Evolutionary conservation across 2,797 vertebrate genomes (phyloP), one percentile per base, ranked within the genome.

Genomic region (Caiman crocodilus): DNA sequence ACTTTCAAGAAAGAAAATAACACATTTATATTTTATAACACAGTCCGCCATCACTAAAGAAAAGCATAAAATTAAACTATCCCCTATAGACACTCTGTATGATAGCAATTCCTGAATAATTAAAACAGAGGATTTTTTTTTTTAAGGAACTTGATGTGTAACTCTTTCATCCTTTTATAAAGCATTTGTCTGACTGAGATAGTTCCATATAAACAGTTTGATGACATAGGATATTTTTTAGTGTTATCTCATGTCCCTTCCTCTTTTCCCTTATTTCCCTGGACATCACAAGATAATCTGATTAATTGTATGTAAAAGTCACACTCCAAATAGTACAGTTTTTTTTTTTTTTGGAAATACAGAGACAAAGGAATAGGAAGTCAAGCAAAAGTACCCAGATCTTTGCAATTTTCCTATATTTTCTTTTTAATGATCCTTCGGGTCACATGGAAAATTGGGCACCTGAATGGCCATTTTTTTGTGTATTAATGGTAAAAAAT

Each of bases 21-120:
- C 65, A 21, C 81, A 96, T 97, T 93, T 87, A 90, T 97, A 92
- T 97, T 97, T 97, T 74, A 97, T 96, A 90, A 93, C 0, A 1
- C 20, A 18, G 50, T 95, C 92, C 85, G 82, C 89, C 91, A 87
- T 96, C 83, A 82, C 90, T 85, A 88, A 87, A 94, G 84, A 96
- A 96, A 96, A 91, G 83, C 92, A 94, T 88, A 90, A 95, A 97
- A 96, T 96, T 93, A 94, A 86, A 90, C 58, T 90, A 63, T 94
- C 96, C 94, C 92, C 93, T 65, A 28, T 85, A 93, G 94, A 90
- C 75, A 30, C 76, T 92, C 87, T 77, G 78, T 86, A 69, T 83
- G 92, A 89, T 92, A 94, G 92, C 35, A 78, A 5, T 42, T 76
- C 57, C 92, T 98, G 95, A 97, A 97, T 97, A 96, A 98, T 96